Base-by-base conservation (phyloP, 2,888 invertebrate genomes). In the Pachymerium ferrugineum region DNA sequence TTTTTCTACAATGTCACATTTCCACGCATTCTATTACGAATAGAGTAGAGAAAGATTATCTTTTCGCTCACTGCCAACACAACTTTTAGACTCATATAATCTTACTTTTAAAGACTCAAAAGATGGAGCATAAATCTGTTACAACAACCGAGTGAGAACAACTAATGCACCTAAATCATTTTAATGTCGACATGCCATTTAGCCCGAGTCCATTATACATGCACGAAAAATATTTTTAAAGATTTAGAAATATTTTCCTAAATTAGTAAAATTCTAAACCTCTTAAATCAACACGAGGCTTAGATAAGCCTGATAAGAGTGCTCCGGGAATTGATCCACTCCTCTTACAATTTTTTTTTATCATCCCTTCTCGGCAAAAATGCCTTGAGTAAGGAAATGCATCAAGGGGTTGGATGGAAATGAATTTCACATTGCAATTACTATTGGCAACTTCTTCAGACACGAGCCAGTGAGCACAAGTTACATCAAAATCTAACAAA, bases 51-150 rank as follows among this genome's bases (percentile, higher is more conserved):
- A 22, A 62, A 62, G 25, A 28, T 25, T 28, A 62, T 62, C 25
- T 28, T n/a, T 62, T 62, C 28, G n/a, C 28, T 62, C 10, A 14
- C 14, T 1, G 8, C 12, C 25, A 28, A 16, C 47, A 28, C 28
- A 62, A 62, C 62, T 28, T n/a, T 16, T 47, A 47, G 47, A 47
- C 47, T 47, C 47, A 47, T 2, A 10, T 25, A 62, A 62, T 38
- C 38, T 38, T 38, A 38, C 38, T 38, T 38, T 38, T 38, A n/a
- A 14, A 22, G 10, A n/a, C 22, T 28, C 14, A 14, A 14, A 28
- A 62, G 28, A 62, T n/a, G 62, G 25, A 62, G 3, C 62, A 62
- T 62, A 62, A 62, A 62, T 62, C 62, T 62, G 62, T 19, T 47
- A 5, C 16, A 47, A n/a, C n/a, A n/a, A n/a, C n/a, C n/a, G n/a